Evolutionary conservation across 2,113 vertebrate species (phyloP), one percentile per base, ranked within the genome.

Genomic region (Pavo muticus): DNA sequence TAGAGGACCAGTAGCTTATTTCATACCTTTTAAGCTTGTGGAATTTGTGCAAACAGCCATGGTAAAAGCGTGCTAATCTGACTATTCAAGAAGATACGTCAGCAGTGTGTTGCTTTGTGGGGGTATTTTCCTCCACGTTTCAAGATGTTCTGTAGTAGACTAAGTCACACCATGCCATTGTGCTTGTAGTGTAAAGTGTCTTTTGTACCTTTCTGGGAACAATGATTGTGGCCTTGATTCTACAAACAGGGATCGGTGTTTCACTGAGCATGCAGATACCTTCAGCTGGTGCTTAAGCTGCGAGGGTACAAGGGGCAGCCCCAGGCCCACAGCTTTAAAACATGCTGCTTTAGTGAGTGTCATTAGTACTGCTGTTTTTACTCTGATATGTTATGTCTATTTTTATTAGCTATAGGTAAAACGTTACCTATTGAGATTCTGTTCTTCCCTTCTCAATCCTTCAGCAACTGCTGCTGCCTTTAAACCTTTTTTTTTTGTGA

Each of bases 161-260:
- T 27, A 8, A 57, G 39, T n/a, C 44, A 2, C 1, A 16, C 52
- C 25, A 3, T 8, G 39, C 6, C 11, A 1, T 24, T 13, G 13
- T 11, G 5, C 21, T 32, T 29, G 30, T 42, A 78, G 40, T 42
- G 63, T 9, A 35, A 47, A 42, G 42, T 4, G 25, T 9, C 3
- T 27, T 35, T 16, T 5, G 16, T 32, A 17, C 6, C 4, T 20
- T 25, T 30, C 20, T 57, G 40, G 73, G 60, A 84, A 2, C 2
- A 4, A 1, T 2, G 2, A 9, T 18, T 13, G 1, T 44, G 47
- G 27, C 90, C 86, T 64, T 25, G 39, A 14, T 9, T 0, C 25
- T 32, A 6, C 52, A 30, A 14, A 48, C 13, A 17, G 40, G 39
- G 21, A 4, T 14, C 18, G 0, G 1, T 4, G 14, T 50, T 29